Evolutionary conservation across 2,888 invertebrate species (phyloP).

Genomic region (Pachliopta kotzebuea): DNA sequence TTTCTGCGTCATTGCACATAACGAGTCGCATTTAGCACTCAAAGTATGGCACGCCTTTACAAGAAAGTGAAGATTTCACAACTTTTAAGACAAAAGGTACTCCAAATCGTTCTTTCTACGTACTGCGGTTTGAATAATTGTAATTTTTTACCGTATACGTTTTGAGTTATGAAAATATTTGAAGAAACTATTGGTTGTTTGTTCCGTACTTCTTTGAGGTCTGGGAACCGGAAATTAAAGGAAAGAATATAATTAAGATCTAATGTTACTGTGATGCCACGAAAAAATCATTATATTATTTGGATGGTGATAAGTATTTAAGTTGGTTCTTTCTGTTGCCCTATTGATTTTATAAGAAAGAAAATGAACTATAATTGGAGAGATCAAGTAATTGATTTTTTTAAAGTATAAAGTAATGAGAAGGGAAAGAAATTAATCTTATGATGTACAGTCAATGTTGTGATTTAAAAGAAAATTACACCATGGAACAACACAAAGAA

Average conservation of each 20-base stretch:
- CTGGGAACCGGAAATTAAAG: not conserved
- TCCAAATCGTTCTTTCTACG: not conserved
- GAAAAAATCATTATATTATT: not conserved
- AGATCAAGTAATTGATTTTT: too few species aligned
- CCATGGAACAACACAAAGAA: not conserved
- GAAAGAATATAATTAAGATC: not conserved
- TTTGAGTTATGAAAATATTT: not conserved
- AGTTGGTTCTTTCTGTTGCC: not conserved
- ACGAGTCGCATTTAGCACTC: conserved; percentile 13
- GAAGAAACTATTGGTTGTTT: not conserved
- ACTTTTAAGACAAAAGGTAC: too few species aligned
- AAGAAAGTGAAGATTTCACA: not conserved
- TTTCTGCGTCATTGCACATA: conserved; percentile 18
- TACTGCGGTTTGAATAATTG: not conserved
- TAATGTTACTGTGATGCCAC: not conserved
- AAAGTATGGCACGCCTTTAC: not conserved
- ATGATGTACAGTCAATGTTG: too few species aligned
- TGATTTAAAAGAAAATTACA: not conserved
- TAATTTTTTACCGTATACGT: too few species aligned
- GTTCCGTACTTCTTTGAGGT: not conserved
- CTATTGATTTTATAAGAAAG: not conserved
- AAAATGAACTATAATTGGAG: too few species aligned
- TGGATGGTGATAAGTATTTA: not conserved
- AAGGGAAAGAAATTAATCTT: too few species aligned
- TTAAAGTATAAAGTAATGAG: too few species aligned